Evolutionary conservation across 2,797 vertebrate species (phyloP).

Genomic region (Simalia tracyae): DNA sequence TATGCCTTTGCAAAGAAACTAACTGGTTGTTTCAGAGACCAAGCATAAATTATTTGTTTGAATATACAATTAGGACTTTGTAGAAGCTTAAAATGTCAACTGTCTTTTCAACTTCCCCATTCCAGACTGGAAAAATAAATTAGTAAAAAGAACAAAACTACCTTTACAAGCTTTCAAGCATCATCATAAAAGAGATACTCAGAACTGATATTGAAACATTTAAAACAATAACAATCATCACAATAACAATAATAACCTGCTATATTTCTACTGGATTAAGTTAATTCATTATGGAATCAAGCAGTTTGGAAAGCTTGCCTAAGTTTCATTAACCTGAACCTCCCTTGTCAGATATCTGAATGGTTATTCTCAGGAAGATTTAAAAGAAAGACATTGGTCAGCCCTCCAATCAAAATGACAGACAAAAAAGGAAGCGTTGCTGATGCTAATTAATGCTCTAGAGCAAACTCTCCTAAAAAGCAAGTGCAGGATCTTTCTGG

Average conservation of each 20-base stretch:
- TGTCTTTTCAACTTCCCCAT: neutral
- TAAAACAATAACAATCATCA: neutral
- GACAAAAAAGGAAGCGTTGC: neutral
- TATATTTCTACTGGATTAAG: neutral
- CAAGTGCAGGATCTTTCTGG: neutral
- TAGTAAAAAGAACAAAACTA: neutral
- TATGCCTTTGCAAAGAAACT: neutral
- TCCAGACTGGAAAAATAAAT: neutral
- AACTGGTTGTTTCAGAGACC: neutral
- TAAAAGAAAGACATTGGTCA: neutral
- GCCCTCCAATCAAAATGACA: neutral
- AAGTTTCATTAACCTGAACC: neutral
- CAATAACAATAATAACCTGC: neutral
- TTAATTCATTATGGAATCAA: neutral
- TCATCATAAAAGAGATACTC: neutral
- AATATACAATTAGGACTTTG: neutral
- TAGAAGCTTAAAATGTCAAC: neutral
- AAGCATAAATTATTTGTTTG: neutral
- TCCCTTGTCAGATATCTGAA: neutral
- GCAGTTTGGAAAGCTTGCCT: neutral
- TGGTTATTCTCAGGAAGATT: neutral
- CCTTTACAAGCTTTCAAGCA: neutral
- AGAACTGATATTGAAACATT: neutral
- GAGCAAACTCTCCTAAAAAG: neutral
- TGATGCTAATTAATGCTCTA: neutral